A percentile compares a stretch with the other conserved stretches of the same genome.
Conservation (phyloP, 2,888 invertebrate genomes). For the Meiosimyza decipiens region DNA sequence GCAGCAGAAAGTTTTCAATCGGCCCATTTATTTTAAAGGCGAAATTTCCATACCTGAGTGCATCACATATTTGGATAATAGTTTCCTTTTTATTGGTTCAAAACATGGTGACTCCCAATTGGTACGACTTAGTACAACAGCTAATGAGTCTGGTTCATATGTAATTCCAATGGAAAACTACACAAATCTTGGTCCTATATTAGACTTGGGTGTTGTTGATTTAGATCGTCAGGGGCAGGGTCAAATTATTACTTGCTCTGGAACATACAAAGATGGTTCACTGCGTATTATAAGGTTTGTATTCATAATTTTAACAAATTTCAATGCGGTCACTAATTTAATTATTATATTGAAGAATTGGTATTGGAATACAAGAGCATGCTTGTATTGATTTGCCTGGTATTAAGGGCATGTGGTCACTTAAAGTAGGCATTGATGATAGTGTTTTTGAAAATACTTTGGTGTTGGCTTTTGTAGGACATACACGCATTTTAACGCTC, state of each 20-base stretch:
- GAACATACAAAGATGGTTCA: slow-evolving; percentile 97
- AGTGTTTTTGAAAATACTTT: slow-evolving; percentile 84
- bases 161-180: slow-evolving; percentile 96
- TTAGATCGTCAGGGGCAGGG: slow-evolving; percentile 97
- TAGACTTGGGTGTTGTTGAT: slow-evolving; percentile 98
- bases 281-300: slow-evolving; percentile 82
- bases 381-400: slow-evolving; percentile 97
- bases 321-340: background rate
- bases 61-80: slow-evolving; percentile 97
- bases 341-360: slow-evolving; percentile 75
- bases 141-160: slow-evolving; percentile 88
- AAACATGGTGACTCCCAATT: slow-evolving; percentile 96
- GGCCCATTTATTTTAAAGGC: slow-evolving; percentile 67
- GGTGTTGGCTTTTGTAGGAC: slow-evolving; percentile 96
- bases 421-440: slow-evolving; percentile 76
- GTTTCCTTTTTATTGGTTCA: slow-evolving; percentile 96
- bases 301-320: background rate
- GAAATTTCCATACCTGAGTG: slow-evolving; percentile 96
- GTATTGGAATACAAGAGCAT: slow-evolving; percentile 98
- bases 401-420: slow-evolving; percentile 98
- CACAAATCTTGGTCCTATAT: slow-evolving; percentile 96
- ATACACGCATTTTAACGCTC: slow-evolving; percentile 89
- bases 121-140: slow-evolving; percentile 84
- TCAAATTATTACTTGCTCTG: slow-evolving; percentile 97
- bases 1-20: background rate